Conservation (phyloP, 1,140 invertebrate genomes). For the Dendroctonus valens region DNA sequence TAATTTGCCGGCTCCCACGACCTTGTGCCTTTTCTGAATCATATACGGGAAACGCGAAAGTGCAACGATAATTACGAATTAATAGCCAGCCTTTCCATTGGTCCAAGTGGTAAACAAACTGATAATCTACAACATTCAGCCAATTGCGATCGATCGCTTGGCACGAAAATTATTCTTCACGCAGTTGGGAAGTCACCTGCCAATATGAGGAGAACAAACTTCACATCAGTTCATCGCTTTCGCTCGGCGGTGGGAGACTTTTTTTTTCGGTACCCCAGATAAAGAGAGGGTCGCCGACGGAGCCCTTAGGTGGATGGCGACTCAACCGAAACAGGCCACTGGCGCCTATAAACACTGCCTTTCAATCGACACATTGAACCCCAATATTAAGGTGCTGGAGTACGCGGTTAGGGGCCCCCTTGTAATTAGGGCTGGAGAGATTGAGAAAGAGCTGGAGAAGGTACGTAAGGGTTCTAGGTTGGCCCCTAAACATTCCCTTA, state of each 20-base stretch:
- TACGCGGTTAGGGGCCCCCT: constrained; percentile 90
- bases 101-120: not conserved
- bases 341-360: constrained; percentile 48
- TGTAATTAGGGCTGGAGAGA: constrained; percentile 81
- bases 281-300: not conserved
- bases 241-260: constrained; percentile 12
- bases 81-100: not conserved
- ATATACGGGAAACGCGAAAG: constrained; percentile 1
- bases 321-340: not conserved
- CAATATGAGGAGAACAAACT: constrained; percentile 16
- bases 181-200: not conserved
- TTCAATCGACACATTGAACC: constrained; percentile 86
- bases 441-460: constrained; percentile 79
- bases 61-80: constrained; percentile 5
- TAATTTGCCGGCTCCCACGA: not conserved
- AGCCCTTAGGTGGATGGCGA: constrained; percentile 6
- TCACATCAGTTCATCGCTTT: constrained; percentile 22
- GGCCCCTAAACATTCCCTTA: too few species aligned
- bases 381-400: constrained; percentile 89
- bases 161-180: not conserved
- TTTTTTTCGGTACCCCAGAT: constrained; percentile 1
- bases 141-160: constrained; percentile 6
- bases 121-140: constrained; percentile 3
- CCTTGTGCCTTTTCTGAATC: constrained; percentile 1
- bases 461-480: constrained; percentile 50